Evolutionary conservation across 2,113 vertebrate genomes (phyloP).

Genomic region (Vireo altiloquus): DNA sequence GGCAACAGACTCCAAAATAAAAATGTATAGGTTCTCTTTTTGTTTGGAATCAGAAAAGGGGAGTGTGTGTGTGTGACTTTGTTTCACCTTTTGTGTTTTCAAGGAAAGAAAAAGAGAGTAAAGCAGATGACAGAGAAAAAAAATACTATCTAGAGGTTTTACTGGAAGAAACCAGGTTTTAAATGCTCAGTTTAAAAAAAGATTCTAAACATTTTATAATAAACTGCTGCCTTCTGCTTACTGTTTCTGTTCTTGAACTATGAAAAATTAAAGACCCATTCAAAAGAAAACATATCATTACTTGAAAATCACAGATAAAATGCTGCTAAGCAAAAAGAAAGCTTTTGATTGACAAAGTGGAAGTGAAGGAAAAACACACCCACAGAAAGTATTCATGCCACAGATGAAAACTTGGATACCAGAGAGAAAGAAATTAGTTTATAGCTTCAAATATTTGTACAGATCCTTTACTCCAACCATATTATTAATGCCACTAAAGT

Average conservation of each 20-base stretch:
- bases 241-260: not conserved
- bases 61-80: not conserved
- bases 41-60: rapidly evolving
- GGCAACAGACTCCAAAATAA: not conserved
- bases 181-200: not conserved
- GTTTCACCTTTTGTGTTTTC: not conserved
- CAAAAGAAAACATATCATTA: not conserved
- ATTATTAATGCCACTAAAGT: not conserved
- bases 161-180: not conserved
- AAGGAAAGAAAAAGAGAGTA: not conserved
- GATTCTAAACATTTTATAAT: not conserved
- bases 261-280: not conserved
- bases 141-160: not conserved
- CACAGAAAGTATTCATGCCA: not conserved
- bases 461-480: not conserved
- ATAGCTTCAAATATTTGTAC: not conserved
- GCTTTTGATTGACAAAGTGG: not conserved
- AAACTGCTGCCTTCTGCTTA: not conserved
- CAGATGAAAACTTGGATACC: not conserved
- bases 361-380: not conserved
- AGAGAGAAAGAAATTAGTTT: not conserved
- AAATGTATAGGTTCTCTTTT: not conserved
- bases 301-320: not conserved
- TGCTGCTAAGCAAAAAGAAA: not conserved
- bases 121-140: not conserved